phyloP scores from a whole-genome alignment of 2,888 invertebrate genomes.

The Drosophila infuscata region DNA sequence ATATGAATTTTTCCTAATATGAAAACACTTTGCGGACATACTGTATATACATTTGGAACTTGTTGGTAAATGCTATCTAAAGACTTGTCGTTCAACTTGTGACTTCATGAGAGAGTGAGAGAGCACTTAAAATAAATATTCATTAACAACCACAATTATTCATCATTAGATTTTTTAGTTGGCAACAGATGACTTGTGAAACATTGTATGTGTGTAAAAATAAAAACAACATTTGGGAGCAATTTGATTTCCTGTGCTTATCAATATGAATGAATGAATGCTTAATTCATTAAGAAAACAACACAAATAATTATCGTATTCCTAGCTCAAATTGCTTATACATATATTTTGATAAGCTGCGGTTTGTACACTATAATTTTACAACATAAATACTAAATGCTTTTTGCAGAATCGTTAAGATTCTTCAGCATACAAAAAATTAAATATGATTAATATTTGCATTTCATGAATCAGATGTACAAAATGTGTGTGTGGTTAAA shows the following conservation, averaged over 20 bases:
- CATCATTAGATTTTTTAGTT: neutral
- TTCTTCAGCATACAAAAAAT: neutral
- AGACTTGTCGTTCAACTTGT: conserved; percentile 5
- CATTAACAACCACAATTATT: neutral
- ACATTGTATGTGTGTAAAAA: neutral
- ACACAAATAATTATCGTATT: neutral
- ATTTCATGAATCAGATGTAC: neutral
- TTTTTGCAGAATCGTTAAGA: neutral
- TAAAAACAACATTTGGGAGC: neutral
- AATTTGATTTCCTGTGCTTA: neutral
- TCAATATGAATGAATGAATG: no score
- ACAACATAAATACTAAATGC: neutral
- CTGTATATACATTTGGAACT: conserved; percentile 4
- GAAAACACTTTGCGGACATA: no score
- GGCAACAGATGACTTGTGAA: neutral
- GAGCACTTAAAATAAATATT: neutral
- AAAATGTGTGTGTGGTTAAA: neutral
- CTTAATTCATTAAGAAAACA: neutral
- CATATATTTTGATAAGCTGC: neutral
- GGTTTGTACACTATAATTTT: neutral
- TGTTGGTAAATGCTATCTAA: neutral
- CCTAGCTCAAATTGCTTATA: neutral
- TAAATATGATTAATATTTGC: neutral
- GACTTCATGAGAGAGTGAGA: conserved; percentile 20
- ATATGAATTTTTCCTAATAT: no score